Evolutionary conservation across 2,113 vertebrate genomes (phyloP), one percentile per base, ranked within the genome.

Genomic region (Urocitellus parryii): DNA sequence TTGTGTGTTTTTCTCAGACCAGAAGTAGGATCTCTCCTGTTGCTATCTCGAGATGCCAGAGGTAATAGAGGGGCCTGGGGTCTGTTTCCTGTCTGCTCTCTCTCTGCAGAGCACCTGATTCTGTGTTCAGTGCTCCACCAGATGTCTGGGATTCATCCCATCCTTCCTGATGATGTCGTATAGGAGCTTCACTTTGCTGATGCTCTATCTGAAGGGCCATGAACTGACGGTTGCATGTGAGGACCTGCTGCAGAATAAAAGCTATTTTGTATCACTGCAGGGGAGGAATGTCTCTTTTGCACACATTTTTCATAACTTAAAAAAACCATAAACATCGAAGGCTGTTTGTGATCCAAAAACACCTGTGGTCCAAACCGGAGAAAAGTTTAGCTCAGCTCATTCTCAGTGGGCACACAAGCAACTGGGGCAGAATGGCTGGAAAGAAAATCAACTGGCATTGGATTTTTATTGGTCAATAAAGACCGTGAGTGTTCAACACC

Each of bases 1-100:
- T 77, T 32, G 13, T 53, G 77, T 58, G 51, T 84, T 74, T 84
- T 70, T 78, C 58, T 90, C 89, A 92, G 45, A 74, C 6, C 81
- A 86, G 63, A 87, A 74, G 18, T 5, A 37, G 32, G 6, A 18
- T 83, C 58, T 51, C 83, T 51, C 48, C 84, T 29, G 2, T 34
- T 9, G 1, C 11, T 37, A 25, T 34, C 61, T 29, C 17, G 17
- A 34, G 10, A 48, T 7, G 27, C 12, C 25, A 24, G n/a, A 70
- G 32, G 27, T 53, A 25, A 17, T 1, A 48, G 27, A 67, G 67
- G 34, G 24, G 61, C 61, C 56, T 63, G 18, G n/a, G 2, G 4
- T 53, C 48, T 58, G 18, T 78, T 79, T 58, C 42, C 34, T 45
- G 17, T 0, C 4, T 24, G 32, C 10, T 53, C 25, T 27, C 45